These are phyloP conservation scores for Tubiluchus corallicola DNA, from an alignment of 2,888 invertebrate genomes.

Conservation along the genomic window DNA sequence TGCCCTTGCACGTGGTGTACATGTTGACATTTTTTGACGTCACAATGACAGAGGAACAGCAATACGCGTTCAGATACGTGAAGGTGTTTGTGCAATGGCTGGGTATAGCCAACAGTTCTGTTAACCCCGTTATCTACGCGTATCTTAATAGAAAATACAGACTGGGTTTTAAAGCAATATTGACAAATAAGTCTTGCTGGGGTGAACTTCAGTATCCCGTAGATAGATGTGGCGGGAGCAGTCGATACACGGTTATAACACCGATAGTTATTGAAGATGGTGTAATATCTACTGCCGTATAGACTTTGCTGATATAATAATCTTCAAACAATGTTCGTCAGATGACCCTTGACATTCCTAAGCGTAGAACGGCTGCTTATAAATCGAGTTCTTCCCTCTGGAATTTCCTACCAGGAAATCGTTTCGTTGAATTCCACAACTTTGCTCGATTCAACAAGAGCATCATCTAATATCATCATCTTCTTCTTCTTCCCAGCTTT, in stretches of 20 bases:
- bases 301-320: too few species aligned
- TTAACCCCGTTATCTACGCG: conserved; percentile 81
- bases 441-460: too few species aligned
- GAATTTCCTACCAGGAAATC: too few species aligned
- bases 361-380: too few species aligned
- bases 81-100: conserved; percentile 39
- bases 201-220: conserved; percentile 39
- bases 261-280: too few species aligned
- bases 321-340: too few species aligned
- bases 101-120: conserved; percentile 81
- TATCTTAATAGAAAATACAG: conserved; percentile 87
- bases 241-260: neutral
- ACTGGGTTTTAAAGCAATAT: conserved; percentile 67
- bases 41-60: neutral
- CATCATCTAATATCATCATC: too few species aligned
- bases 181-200: conserved; percentile 66
- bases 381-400: too few species aligned
- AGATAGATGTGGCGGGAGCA: neutral
- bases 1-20: conserved; percentile 54
- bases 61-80: neutral
- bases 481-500: too few species aligned
- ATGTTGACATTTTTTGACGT: conserved; percentile 38
- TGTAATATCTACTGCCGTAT: too few species aligned
- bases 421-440: too few species aligned
- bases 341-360: too few species aligned